Base-by-base conservation (phyloP, 2,888 invertebrate genomes). In the Ceraclea dissimilis region DNA sequence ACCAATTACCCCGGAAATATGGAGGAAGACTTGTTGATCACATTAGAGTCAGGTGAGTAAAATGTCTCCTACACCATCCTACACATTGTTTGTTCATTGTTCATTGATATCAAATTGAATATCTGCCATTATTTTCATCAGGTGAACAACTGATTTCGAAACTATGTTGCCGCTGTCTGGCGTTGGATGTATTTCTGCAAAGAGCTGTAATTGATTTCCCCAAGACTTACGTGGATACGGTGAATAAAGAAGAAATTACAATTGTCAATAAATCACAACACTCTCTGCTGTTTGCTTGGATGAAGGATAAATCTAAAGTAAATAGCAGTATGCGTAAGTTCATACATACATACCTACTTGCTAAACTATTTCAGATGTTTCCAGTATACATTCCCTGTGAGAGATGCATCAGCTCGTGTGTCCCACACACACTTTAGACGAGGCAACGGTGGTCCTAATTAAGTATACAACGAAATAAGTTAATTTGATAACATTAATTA, bases 281-380 rank as follows among this genome's bases (percentile, higher is more conserved):
- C 5, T 26, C 21, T 33, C 21, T 57, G 16, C 48, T 53, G 16
- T 57, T 57, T 33, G 21, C 46, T 1, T 53, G 57, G 53, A 57
- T 46, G 57, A 57, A 50, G 34, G 22, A 50, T 16, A 16, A 31
- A 2, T 19, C 43, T 1, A 20, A 46, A 43, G 13, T 10, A 26
- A 26, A 26, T 26, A 26, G 10, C 22, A 26, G 26, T 26, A 26
- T 26, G 26, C 10, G 4, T 26, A 26, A 26, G 5, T 26, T 26
- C 10, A 26, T 26, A 26, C n/a, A n/a, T n/a, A n/a, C n/a, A n/a
- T n/a, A n/a, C n/a, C n/a, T n/a, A n/a, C n/a, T n/a, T n/a, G n/a
- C n/a, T n/a, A n/a, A n/a, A n/a, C n/a, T n/a, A n/a, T n/a, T n/a
- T n/a, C n/a, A n/a, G n/a, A n/a, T n/a, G n/a, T n/a, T n/a, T n/a